Conservation (phyloP, 1,140 invertebrate species). For the Diprion similis region DNA sequence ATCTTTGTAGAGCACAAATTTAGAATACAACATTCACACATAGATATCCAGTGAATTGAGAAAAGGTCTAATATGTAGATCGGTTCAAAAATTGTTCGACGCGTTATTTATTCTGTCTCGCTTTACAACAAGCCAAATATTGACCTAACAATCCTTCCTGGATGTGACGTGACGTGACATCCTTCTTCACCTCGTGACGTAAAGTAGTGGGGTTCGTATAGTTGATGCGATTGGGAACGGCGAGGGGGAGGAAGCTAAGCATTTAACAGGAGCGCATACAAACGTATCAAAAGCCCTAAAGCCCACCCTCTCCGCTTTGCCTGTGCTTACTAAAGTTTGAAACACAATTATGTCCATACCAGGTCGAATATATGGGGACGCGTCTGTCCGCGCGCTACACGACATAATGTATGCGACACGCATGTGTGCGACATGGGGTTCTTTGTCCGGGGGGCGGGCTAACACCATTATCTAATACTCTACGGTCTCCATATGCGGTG, state of each 20-base stretch:
- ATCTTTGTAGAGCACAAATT: too few species aligned
- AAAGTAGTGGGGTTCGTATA: neutral
- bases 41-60: too few species aligned
- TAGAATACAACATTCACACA: too few species aligned
- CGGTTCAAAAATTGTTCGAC: too few species aligned
- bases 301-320: slow-evolving; percentile 22
- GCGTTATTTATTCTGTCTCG: neutral
- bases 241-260: neutral
- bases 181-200: slow-evolving; percentile 1
- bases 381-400: neutral
- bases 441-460: slow-evolving; percentile 39
- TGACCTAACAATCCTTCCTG: neutral
- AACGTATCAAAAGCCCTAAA: neutral
- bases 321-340: slow-evolving; percentile 38
- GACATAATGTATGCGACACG: slow-evolving; percentile 9
- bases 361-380: neutral
- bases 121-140: slow-evolving; percentile 7
- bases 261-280: neutral
- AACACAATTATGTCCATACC: slow-evolving; percentile 39
- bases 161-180: neutral
- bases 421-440: neutral
- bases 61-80: too few species aligned
- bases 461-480: slow-evolving; percentile 61
- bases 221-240: neutral
- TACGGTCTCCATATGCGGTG: slow-evolving; percentile 56